Base-by-base conservation (phyloP, 2,888 invertebrate species). In the Zootermopsis nevadensis region DNA sequence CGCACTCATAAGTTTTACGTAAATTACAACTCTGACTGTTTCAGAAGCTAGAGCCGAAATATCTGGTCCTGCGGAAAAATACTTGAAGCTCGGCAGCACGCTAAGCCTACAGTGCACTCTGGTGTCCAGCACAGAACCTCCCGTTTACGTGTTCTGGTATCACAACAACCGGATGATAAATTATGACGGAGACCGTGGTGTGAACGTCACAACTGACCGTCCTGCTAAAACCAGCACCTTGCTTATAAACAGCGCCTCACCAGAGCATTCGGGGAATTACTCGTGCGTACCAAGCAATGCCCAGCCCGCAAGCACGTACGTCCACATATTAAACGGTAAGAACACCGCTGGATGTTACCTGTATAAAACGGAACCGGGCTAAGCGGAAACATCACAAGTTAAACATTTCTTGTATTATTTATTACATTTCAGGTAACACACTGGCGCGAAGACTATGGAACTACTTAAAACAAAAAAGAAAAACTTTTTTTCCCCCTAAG, bases 281-380 rank as follows among this genome's bases (percentile, higher is more conserved):
- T 96, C 96, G 60, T 97, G 97, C 89, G 94, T 95, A 85, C 96
- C 97, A 10, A 96, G 96, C 88, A 97, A 97, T 89, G 96, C 97
- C 15, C 94, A 95, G 84, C 95, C 96, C 12, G 96, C 96, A 86
- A 95, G 96, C 89, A 96, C 96, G 86, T 94, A 95, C 90, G 96
- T 97, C 87, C 97, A 97, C 90, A 96, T 97, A 89, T 94, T 97
- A 88, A 97, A 96, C 90, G 96, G 96, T 95, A 90, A 92, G 93
- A n/a, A 27, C 0, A 2, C 27, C 7, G 15, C 89, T 48, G 19
- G 1, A 48, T 15, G 19, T 15, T 15, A 48, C 3, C 48, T 48
- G 3, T 48, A 15, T 48, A 19, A 48, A 42, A 48, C 19, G 48
- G 48, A 48, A 48, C 48, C 3, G 12, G 48, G 19, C 19, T 15